Conservation (phyloP, 1,140 invertebrate species). For the Macrobrachium nipponense region DNA sequence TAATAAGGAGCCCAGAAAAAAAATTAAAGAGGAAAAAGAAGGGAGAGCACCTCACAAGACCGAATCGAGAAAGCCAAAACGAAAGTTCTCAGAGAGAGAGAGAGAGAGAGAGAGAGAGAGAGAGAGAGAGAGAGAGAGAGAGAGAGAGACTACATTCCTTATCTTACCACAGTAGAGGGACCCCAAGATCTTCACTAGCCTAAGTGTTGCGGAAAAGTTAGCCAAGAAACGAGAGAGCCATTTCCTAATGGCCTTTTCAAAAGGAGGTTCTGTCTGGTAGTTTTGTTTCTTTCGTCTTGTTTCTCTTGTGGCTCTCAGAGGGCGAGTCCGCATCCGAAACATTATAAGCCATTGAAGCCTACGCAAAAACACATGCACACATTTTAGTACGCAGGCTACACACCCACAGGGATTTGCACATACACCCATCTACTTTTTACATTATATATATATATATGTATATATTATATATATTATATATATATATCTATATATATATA, state of each 20-base stretch:
- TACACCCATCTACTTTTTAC: no score
- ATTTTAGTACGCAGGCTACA: no score
- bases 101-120: constrained; percentile 34
- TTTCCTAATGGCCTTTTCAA: constrained; percentile 21
- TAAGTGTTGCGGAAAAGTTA: constrained; percentile 1
- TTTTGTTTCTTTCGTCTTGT: not conserved
- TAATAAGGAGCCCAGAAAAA: no score
- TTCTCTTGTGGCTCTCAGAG: not conserved
- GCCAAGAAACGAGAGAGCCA: constrained; percentile 8
- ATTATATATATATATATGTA: no score
- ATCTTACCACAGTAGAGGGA: no score
- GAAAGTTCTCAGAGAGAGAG: not conserved
- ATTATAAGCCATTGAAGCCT: no score
- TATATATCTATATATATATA: no score
- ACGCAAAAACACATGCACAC: no score
- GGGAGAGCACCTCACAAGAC: not conserved
- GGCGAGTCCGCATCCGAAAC: no score
- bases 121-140: constrained; percentile 43
- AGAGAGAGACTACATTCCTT: constrained; percentile 2
- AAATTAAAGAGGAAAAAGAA: not conserved
- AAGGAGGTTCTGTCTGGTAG: not conserved
- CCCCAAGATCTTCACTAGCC: not conserved
- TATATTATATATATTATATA: no score
- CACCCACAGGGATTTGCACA: no score
- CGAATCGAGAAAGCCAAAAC: not conserved